Base-by-base conservation (phyloP, 2,113 vertebrate genomes). In the Cinclus cinclus region DNA sequence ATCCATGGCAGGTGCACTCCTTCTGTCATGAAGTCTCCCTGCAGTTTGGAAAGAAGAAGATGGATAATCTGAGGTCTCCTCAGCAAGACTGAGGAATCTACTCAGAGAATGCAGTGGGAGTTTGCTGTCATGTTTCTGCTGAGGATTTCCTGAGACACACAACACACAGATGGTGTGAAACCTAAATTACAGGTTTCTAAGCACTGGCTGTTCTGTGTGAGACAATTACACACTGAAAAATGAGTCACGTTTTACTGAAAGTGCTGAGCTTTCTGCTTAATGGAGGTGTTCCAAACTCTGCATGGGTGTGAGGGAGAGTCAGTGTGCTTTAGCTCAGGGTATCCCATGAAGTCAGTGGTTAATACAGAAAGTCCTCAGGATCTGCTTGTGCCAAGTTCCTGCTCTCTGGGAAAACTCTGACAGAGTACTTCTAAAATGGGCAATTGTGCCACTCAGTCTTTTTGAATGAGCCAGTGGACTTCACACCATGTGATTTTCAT, bases 401-500 rank as follows among this genome's bases (percentile, higher is more conserved):
- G 10, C 27, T 67, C 19, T 33, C 39, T 49, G 33, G 22, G 31
- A 53, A 67, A 22, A 64, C 53, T 52, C 46, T 67, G 42, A 27
- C 21, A 56, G 44, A 55, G 22, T 55, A n/a, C 13, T 64, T 93
- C n/a, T 46, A 21, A 80, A 68, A 46, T 7, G 33, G 50, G 22
- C 55, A 68, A 2, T 14, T 71, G 24, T 76, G 31, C 52, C 56
- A 4, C 23, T 90, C 47, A 10, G 31, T 80, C 10, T 9, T 77
- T 83, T 58, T 24, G 47, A 88, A 28, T 31, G 68, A 78, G 16
- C 35, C 59, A 39, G 33, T 25, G 37, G 23, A 31, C 52, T 77
- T 74, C 7, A 49, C 3, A 15, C 12, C 30, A 5, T 0, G 0
- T 69, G 89, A 68, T 19, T 63, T 79, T n/a, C 6, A 14, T 77